Evolutionary conservation across 2,888 invertebrate species (phyloP).

Genomic region (Perizoma affinitatum): DNA sequence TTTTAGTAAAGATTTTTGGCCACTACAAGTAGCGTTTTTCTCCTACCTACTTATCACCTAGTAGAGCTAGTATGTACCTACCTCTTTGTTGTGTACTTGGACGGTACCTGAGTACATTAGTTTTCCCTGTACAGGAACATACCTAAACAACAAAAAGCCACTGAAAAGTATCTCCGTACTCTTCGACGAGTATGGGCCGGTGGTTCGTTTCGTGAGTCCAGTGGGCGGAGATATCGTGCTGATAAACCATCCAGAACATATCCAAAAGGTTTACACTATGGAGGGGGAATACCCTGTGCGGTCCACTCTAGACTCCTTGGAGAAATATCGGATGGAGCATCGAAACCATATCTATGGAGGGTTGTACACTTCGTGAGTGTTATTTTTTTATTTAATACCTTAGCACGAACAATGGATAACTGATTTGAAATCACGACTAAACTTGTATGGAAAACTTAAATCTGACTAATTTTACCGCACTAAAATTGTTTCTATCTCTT

Average conservation of each 20-base stretch:
- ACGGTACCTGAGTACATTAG: neutral
- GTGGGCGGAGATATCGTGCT: conserved; percentile 86
- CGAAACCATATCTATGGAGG: conserved; percentile 82
- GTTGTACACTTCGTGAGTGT: conserved; percentile 83
- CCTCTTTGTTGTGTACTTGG: no score
- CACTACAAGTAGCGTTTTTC: no score
- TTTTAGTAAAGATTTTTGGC: no score
- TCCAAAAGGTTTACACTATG: conserved; percentile 84
- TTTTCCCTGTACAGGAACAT: conserved; percentile 50
- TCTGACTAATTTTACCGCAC: no score
- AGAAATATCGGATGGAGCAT: conserved; percentile 85
- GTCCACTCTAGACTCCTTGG: conserved; percentile 86
- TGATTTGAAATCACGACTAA: no score
- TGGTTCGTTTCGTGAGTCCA: conserved; percentile 86
- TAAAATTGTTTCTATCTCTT: no score
- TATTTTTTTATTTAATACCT: neutral
- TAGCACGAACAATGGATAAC: no score
- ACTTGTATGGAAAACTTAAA: no score
- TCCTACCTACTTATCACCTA: no score
- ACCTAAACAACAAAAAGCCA: conserved; percentile 57
- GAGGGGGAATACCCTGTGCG: conserved; percentile 85
- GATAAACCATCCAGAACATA: conserved; percentile 86
- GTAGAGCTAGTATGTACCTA: no score
- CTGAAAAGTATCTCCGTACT: conserved; percentile 61
- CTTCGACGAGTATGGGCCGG: conserved; percentile 85